Evolutionary conservation across 2,797 vertebrate species (phyloP), one percentile per base, ranked within the genome.

Genomic region (Acanthis flammea): DNA sequence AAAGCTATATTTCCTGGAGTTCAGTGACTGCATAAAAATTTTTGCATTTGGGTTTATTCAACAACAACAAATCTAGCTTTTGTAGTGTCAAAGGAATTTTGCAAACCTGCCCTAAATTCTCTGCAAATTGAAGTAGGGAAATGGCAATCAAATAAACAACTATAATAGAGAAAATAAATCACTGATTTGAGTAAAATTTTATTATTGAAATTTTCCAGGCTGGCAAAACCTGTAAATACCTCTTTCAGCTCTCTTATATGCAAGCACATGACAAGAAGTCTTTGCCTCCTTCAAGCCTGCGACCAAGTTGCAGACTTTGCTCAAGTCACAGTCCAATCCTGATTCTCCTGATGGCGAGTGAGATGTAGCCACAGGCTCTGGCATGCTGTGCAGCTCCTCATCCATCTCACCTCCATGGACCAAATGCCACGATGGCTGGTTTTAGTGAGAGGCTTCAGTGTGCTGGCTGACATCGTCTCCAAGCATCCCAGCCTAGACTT

Each of bases 391-490:
- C 42, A 72, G 63, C 47, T 79, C n/a, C 35, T 61, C 55, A 14
- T 13, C 28, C 4, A 2, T 28, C 47, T 51, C 27, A 28, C 8
- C 7, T 35, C 12, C 8, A n/a, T 4, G n/a, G 37, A 31, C 53
- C 0, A 0, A 74, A 54, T 54, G 14, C 15, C 22, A 37, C 0
- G 0, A 37, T 2, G 19, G 7, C 30, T 54, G 35, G 21, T 31
- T 25, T 13, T 42, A 47, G 33, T 7, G 35, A 70, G 33, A 72
- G 25, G 16, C 35, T 77, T 33, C 55, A 65, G 0, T 27, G 58
- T 21, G 28, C 62, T 81, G 48, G 30, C 33, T 35, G 6, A n/a
- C 27, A 17, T 19, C 12, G 4, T 33, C 35, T 44, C 9, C 12
- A 86, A 25, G 18, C 30, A 73, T 17, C 28, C 10, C 41, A 88